Base-by-base conservation (phyloP, 2,888 invertebrate genomes). In the Lottia scabra region DNA sequence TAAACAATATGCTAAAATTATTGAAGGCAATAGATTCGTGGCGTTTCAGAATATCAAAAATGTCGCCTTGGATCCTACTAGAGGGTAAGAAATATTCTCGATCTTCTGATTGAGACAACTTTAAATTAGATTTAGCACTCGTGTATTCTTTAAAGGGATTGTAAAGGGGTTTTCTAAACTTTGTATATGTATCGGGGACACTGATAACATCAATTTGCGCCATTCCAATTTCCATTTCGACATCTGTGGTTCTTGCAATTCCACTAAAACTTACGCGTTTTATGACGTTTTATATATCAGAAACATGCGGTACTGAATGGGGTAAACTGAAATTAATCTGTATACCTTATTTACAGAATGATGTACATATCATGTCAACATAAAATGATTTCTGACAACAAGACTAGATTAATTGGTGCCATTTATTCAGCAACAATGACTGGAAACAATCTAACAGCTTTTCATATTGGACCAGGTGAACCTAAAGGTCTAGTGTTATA, bases 381-480 rank as follows among this genome's bases (percentile, higher is more conserved):
- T 56, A 23, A 56, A 56, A 56, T 56, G 56, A 23, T 56, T 8
- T 19, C 56, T 2, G 56, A 56, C 13, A 56, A 56, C 56, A 23
- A 19, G 23, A 56, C 56, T 5, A 19, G 23, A 19, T 19, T 48
- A 43, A 30, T 45, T 10, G 66, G 66, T 23, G 66, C 66, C 16
- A 43, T 66, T 43, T 66, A 66, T 45, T 30, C 66, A 23, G 66
- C 66, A 12, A 30, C 65, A 19, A 70, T 70, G 70, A 62, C 65
- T 4, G 70, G 70, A 15, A 62, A 30, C 8, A 62, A 56, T 16
- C 12, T 65, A 23, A 46, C 48, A n/a, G 65, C 64, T n/a, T n/a
- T 70, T 15, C 56, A 43, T 19, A 44, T 45, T 30, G 70, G 70
- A 16, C 62, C 65, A 10, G 70, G 65, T 10, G 30, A 66, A 19